These are phyloP conservation scores for Papilio polyxenes DNA, from an alignment of 1,140 invertebrate species.

Conservation along the genomic window DNA sequence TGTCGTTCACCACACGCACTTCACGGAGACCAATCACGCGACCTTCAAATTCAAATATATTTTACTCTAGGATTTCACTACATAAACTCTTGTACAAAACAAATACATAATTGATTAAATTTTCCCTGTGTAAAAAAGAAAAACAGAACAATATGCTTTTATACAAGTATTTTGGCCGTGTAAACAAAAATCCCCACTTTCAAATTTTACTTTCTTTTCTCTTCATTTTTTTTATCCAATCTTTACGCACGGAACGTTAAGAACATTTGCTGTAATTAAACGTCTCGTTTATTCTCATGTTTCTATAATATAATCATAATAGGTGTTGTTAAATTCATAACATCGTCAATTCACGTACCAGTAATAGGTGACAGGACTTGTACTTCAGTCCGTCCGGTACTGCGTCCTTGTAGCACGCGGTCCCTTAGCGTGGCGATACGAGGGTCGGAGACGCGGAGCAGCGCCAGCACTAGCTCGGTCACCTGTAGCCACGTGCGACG, in stretches of 20 bases:
- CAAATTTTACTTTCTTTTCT: no score
- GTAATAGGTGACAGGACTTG: slow-evolving; percentile 96
- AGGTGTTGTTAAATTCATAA: not conserved
- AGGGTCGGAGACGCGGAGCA: slow-evolving; percentile 93
- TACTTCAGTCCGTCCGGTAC: slow-evolving; percentile 94
- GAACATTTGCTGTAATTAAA: no score
- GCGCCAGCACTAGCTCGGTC: slow-evolving; percentile 92
- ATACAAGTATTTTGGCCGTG: no score
- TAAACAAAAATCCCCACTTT: no score
- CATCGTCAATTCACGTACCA: slow-evolving; percentile 50
- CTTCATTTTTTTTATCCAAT: no score
- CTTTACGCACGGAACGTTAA: no score
- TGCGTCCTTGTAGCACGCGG: slow-evolving; percentile 91
- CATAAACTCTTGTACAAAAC: no score
- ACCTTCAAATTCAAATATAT: slow-evolving; percentile 76
- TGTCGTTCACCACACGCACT: slow-evolving; percentile 94
- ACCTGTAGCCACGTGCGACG: slow-evolving; percentile 92
- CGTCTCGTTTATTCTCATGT: no score
- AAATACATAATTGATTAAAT: no score
- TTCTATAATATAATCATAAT: no score
- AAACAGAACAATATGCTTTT: no score
- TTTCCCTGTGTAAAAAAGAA: no score
- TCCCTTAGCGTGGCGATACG: slow-evolving; percentile 91
- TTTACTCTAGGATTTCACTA: not conserved
- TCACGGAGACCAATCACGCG: slow-evolving; percentile 94